Evolutionary conservation across 2,797 vertebrate species (phyloP).

Genomic region (Rousettus madagascariensis): DNA sequence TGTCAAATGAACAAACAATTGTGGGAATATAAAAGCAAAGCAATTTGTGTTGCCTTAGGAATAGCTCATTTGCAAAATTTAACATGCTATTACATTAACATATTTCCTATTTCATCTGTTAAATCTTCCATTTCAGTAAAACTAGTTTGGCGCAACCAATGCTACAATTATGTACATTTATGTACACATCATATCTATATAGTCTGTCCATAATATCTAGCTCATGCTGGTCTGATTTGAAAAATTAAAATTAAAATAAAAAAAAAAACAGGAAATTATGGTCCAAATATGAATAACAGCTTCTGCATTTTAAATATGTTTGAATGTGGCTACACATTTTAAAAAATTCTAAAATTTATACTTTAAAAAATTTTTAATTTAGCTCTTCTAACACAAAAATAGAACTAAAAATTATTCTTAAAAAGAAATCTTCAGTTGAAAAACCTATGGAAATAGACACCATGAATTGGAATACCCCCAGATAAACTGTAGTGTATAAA

Average conservation of each 20-base stretch:
- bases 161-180: conserved; percentile 72
- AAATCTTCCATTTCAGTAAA: conserved; percentile 81
- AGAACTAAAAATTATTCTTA: background rate
- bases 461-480: background rate
- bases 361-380: background rate
- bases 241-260: background rate
- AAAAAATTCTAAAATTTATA: conserved; percentile 14
- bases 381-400: background rate
- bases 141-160: conserved; percentile 78
- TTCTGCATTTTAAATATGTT: background rate
- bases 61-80: conserved; percentile 84
- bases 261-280: background rate
- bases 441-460: background rate
- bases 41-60: conserved; percentile 69
- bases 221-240: conserved; percentile 25
- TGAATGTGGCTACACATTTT: background rate
- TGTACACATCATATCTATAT: background rate
- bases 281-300: background rate
- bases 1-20: conserved; percentile 82
- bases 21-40: conserved; percentile 68
- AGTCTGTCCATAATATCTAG: conserved; percentile 46
- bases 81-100: conserved; percentile 83
- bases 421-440: background rate
- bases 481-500: background rate
- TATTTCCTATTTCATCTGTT: conserved; percentile 79